Percentiles rank a stretch among this genome's conserved stretches.
Evolutionary conservation across 1,140 invertebrate genomes (phyloP).

Genomic region (Lasioglossum albipes): DNA sequence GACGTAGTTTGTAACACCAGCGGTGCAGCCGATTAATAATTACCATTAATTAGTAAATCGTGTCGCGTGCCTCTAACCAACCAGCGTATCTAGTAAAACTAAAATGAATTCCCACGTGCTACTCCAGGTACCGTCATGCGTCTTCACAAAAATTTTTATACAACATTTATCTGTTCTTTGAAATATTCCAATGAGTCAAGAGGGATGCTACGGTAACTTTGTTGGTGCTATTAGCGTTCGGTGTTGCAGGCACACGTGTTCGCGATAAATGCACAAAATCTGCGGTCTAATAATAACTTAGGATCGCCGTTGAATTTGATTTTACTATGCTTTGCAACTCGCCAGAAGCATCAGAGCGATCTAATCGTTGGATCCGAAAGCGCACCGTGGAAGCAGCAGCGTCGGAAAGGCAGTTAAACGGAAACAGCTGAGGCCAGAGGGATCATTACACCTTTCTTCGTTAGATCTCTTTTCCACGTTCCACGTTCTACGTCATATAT

Average conservation of each 20-base stretch:
- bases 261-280: no score
- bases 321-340: no score
- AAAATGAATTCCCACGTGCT: slow-evolving; percentile 12
- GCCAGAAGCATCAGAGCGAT: no score
- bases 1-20: slow-evolving; percentile 36
- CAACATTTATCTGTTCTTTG: no score
- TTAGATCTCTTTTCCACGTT: background rate
- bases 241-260: no score
- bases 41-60: slow-evolving; percentile 42
- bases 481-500: background rate
- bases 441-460: background rate
- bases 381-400: background rate
- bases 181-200: no score
- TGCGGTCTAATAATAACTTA: no score
- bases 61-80: background rate
- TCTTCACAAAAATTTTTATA: no score
- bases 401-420: background rate
- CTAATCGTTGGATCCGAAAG: background rate
- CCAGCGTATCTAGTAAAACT: slow-evolving; percentile 9
- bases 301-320: no score
- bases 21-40: slow-evolving; percentile 36
- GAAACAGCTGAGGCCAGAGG: background rate
- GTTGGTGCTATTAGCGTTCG: no score
- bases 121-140: background rate
- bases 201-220: no score